Base-by-base conservation (phyloP, 1,140 invertebrate species). In the Drosophila auraria region DNA sequence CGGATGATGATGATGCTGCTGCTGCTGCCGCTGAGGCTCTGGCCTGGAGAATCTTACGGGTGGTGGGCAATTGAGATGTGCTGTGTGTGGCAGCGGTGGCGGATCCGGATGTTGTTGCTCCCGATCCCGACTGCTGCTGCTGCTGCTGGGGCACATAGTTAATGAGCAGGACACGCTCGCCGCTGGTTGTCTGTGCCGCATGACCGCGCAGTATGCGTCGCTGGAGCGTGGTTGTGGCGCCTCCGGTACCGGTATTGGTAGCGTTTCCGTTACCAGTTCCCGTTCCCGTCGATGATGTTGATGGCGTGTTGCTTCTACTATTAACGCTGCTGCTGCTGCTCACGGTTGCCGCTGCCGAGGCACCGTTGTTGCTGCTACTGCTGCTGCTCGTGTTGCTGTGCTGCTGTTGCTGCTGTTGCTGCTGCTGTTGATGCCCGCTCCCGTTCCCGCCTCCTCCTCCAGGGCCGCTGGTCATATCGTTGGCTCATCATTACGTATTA, bases 401-500 rank as follows among this genome's bases (percentile, higher is more conserved):
- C 17, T 36, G 68, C 53, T 51, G 58, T 54, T 61, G 38, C 33
- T 77, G 63, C 38, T 74, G 58, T 15, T 74, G 73, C 47, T 65
- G 63, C 45, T 63, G 73, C 66, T 74, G 65, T 38, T 71, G 82
- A 49, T 87, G 79, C 82, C 82, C 82, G 83, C 60, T 77, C 61
- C 77, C 80, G 66, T 79, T 80, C 57, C 59, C 78, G 64, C 83
- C 81, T 71, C 90, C 87, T 78, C 78, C 90, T 82, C 84, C 90
- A 89, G 84, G 82, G 82, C 91, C 91, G 91, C 91, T 90, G 91
- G 91, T 91, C 91, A 92, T 92, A 92, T 92, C 91, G 91, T 91
- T 91, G 91, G 91, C 81, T 92, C 91, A 93, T 93, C 92, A 93
- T 93, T 93, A 92, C 92, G 92, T 92, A 92, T 93, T 93, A 80